phyloP scores from a whole-genome alignment of 92 coral and sea anemone genomes.

The Umimayanthus chanpuru region DNA sequence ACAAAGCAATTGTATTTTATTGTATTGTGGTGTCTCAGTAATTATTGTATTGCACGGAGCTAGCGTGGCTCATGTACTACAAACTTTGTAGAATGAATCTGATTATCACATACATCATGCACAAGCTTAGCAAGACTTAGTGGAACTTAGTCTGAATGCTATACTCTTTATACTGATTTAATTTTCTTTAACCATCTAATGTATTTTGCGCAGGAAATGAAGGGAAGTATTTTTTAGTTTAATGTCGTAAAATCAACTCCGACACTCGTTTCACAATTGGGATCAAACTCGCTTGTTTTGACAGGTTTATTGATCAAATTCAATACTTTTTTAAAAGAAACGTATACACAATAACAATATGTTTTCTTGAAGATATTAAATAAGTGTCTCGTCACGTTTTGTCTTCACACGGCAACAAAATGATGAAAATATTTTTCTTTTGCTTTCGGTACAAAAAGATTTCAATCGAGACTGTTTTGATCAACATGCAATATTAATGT shows the following conservation, averaged over 20 bases:
- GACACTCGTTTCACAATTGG: background rate
- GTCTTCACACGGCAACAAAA: background rate
- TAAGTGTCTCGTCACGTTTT: background rate
- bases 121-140: too few relatives aligned
- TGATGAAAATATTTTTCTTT: background rate
- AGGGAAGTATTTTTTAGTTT: background rate
- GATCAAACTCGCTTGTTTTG: background rate
- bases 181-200: too few relatives aligned
- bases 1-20: background rate
- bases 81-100: background rate
- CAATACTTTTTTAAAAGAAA: background rate
- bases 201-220: too few relatives aligned
- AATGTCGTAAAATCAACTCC: background rate
- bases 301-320: background rate
- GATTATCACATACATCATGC: background rate
- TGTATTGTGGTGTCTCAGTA: background rate
- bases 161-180: too few relatives aligned
- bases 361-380: background rate
- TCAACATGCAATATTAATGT: slow-evolving; percentile 16
- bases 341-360: background rate
- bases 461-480: background rate
- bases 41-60: background rate
- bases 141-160: too few relatives aligned
- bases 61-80: background rate
- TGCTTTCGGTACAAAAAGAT: background rate